Conservation (phyloP, 2,113 vertebrate species). For the Morone chrysops region DNA sequence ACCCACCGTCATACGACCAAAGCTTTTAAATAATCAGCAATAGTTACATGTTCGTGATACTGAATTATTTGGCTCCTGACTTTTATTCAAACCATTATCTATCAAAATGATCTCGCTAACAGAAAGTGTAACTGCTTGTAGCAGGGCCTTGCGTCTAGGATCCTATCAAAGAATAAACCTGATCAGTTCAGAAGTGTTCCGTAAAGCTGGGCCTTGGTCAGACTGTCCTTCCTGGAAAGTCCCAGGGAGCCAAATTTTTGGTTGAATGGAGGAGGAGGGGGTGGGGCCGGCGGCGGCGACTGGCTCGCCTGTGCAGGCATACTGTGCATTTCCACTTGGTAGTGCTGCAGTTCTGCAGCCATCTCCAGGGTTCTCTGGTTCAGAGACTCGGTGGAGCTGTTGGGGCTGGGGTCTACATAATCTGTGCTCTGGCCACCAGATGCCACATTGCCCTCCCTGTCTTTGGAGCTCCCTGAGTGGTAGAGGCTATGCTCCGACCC, state of each 20-base stretch:
- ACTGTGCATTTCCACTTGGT: conserved; percentile 89
- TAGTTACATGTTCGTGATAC: conserved; percentile 51
- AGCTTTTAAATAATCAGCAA: conserved; percentile 50
- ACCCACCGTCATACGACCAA: conserved; percentile 15
- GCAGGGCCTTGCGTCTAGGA: not conserved
- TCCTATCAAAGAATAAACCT: conserved; percentile 35
- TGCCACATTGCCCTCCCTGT: conserved; percentile 79
- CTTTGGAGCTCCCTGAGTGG: conserved; percentile 91
- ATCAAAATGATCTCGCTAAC: conserved; percentile 33
- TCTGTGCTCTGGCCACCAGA: conserved; percentile 83
- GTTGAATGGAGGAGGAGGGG: conserved; percentile 89
- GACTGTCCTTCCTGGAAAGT: conserved; percentile 96
- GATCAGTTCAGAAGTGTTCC: conserved; percentile 94
- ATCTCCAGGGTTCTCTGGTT: conserved; percentile 90
- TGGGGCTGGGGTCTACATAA: conserved; percentile 90
- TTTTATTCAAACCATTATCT: conserved; percentile 41
- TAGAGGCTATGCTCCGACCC: conserved; percentile 89
- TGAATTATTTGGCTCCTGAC: conserved; percentile 44
- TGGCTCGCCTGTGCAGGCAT: conserved; percentile 81
- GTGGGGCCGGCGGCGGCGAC: conserved; percentile 75
- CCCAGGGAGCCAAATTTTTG: conserved; percentile 91
- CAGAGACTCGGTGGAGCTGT: conserved; percentile 93
- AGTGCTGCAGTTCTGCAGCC: conserved; percentile 90
- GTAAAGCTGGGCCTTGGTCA: conserved; percentile 97
- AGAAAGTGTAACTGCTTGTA: conserved; percentile 25